phyloP scores from a whole-genome alignment of 2,113 vertebrate species.

The Stictonetta naevosa region DNA sequence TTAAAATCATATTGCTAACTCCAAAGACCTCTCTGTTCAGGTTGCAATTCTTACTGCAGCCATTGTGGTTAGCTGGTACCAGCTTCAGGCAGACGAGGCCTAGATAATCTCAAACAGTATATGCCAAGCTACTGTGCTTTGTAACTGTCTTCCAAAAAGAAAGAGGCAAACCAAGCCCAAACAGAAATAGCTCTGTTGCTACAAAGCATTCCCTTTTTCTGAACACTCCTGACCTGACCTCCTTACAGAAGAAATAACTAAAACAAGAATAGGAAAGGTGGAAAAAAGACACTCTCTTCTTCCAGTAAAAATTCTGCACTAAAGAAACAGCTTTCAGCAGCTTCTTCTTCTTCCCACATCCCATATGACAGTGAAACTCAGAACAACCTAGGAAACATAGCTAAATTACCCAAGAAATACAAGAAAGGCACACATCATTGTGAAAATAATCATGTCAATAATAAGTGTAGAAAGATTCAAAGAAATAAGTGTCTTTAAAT shows the following conservation, averaged over 20 bases:
- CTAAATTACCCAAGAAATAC: background rate
- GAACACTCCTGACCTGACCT: background rate
- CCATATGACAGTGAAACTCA: background rate
- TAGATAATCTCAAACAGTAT: background rate
- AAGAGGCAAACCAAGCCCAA: background rate
- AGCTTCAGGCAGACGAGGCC: background rate
- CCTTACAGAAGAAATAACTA: background rate
- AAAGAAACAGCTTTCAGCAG: background rate
- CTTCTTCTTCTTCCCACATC: background rate
- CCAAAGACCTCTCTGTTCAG: background rate
- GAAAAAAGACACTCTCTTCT: background rate
- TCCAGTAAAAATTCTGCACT: background rate
- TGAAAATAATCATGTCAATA: background rate
- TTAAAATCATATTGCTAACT: background rate
- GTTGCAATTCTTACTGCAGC: background rate
- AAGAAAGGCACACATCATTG: background rate
- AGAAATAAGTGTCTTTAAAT: background rate
- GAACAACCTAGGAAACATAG: background rate
- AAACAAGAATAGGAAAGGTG: background rate
- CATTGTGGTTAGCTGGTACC: background rate
- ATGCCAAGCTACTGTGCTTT: background rate
- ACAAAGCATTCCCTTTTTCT: background rate
- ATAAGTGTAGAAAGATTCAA: background rate
- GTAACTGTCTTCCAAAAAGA: background rate
- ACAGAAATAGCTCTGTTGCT: background rate